Percentiles rank a stretch among this genome's conserved stretches.
phyloP scores from a whole-genome alignment of 2,888 invertebrate species.

The Plebejus anna region DNA sequence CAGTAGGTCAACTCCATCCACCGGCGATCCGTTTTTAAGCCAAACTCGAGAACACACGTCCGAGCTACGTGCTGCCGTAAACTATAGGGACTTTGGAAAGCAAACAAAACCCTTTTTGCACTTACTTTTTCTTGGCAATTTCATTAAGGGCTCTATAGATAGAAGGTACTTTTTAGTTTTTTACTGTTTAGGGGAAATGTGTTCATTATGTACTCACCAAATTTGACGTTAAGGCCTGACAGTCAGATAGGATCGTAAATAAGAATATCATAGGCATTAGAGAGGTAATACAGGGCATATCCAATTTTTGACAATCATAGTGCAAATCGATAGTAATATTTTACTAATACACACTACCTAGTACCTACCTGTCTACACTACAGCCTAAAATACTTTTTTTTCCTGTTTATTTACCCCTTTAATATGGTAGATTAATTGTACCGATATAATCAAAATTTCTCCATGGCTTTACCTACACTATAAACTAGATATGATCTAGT shows the following conservation, averaged over 20 bases:
- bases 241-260: neutral
- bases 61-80: constrained; percentile 47
- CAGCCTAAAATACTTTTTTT: too few relatives aligned
- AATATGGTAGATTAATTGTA: neutral
- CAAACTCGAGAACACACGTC: constrained; percentile 43
- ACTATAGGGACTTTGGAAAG: constrained; percentile 54
- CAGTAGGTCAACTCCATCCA: constrained; percentile 55
- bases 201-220: neutral
- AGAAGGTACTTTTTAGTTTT: neutral
- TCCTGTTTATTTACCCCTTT: too few relatives aligned
- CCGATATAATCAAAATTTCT: neutral
- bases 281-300: too few relatives aligned
- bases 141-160: neutral
- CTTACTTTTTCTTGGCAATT: constrained; percentile 16
- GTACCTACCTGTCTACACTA: too few relatives aligned
- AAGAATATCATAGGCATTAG: too few relatives aligned
- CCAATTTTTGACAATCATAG: too few relatives aligned
- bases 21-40: constrained; percentile 35
- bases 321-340: too few relatives aligned
- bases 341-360: too few relatives aligned
- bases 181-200: neutral
- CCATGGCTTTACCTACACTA: neutral
- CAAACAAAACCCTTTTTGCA: constrained; percentile 49
- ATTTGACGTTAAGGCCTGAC: neutral
- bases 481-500: neutral